phyloP scores from a whole-genome alignment of 2,797 vertebrate species.

The Sebastes taczanowskii region DNA sequence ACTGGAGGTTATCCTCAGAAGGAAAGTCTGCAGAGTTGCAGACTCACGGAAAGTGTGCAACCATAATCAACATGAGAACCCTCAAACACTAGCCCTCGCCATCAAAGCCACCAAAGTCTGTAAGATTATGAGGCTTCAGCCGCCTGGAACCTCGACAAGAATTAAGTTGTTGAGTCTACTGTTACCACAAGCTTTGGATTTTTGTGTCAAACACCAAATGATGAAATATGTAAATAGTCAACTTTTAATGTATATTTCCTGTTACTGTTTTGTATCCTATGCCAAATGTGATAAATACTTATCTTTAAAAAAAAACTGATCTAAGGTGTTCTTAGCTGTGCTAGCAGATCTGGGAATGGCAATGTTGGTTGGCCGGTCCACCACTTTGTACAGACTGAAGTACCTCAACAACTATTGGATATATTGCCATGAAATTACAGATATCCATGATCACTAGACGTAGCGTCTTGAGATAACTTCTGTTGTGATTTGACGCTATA shows the following conservation, averaged over 20 bases:
- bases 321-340: not conserved
- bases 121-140: not conserved
- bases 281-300: constrained; percentile 28
- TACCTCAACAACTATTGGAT: not conserved
- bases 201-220: constrained; percentile 31
- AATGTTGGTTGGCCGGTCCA: not conserved
- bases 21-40: not conserved
- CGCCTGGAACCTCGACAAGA: not conserved
- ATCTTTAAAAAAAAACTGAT: not conserved
- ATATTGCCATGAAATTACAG: not conserved
- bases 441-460: not conserved
- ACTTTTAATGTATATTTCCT: constrained; percentile 16
- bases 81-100: not conserved
- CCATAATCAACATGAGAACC: not conserved
- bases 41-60: not conserved
- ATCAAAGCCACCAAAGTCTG: not conserved
- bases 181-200: not conserved
- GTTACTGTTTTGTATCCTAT: constrained; percentile 9
- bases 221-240: constrained; percentile 28
- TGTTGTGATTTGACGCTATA: too few relatives aligned
- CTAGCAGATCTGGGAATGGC: not conserved
- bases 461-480: not conserved
- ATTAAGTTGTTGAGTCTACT: not conserved
- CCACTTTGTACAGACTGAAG: not conserved
- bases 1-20: not conserved